Evolutionary conservation across 2,113 vertebrate genomes (phyloP).

Genomic region (Ictalurus furcatus): DNA sequence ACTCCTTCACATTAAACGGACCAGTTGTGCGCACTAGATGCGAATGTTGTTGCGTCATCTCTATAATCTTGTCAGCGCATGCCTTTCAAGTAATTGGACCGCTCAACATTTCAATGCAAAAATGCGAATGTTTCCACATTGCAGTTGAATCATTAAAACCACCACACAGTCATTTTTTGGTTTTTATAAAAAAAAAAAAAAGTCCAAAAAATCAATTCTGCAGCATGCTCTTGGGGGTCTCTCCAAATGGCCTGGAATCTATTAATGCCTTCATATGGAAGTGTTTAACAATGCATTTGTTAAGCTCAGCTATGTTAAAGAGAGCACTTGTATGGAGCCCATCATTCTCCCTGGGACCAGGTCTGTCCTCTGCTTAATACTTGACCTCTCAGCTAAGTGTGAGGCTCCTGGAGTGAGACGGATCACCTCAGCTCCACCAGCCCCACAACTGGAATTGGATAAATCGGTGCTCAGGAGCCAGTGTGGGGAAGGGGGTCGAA

Average conservation of each 20-base stretch:
- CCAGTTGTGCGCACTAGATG: neutral
- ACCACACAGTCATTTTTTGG: constrained; percentile 66
- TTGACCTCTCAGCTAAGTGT: constrained; percentile 63
- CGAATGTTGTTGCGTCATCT: constrained; percentile 9
- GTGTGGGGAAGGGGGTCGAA: constrained; percentile 63
- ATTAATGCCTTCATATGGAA: constrained; percentile 67
- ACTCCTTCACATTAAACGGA: neutral
- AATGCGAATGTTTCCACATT: constrained; percentile 66
- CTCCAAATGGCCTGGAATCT: constrained; percentile 64
- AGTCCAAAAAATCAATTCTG: constrained; percentile 56
- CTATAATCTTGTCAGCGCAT: constrained; percentile 20
- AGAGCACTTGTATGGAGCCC: constrained; percentile 52
- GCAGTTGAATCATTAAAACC: constrained; percentile 70
- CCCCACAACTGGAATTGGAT: constrained; percentile 64
- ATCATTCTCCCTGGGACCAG: constrained; percentile 50
- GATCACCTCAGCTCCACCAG: constrained; percentile 41
- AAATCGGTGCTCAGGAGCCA: constrained; percentile 62
- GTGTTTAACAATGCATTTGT: constrained; percentile 70
- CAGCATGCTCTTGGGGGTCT: constrained; percentile 59
- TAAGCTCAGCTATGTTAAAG: constrained; percentile 56
- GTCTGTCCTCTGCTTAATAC: constrained; percentile 53
- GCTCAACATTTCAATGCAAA: constrained; percentile 51
- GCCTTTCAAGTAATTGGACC: neutral
- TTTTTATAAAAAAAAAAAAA: constrained; percentile 56
- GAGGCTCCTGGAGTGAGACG: constrained; percentile 59